Conservation (phyloP, 2,113 vertebrate genomes). For the Phalacrocorax brasilianus region DNA sequence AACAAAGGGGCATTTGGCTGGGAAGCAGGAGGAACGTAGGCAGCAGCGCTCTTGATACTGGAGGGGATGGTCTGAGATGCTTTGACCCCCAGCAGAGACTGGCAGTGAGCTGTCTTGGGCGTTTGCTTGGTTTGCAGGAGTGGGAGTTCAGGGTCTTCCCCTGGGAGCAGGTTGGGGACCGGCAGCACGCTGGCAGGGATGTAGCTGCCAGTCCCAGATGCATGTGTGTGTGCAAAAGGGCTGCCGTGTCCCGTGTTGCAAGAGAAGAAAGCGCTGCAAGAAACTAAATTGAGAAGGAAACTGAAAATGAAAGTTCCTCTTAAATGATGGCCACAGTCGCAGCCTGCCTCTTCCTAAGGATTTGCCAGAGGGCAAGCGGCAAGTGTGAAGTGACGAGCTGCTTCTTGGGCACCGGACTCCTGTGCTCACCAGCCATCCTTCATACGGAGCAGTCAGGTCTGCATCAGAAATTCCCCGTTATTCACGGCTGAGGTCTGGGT, state of each 20-base stretch:
- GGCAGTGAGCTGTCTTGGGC: neutral
- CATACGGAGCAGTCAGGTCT: rapidly evolving
- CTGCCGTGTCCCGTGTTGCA: rapidly evolving
- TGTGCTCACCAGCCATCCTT: neutral
- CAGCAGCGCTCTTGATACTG: neutral
- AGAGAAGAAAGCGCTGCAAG: neutral
- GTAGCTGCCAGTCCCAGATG: neutral
- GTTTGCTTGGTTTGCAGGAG: neutral
- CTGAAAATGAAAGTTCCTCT: conserved; percentile 14
- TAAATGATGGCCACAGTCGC: rapidly evolving
- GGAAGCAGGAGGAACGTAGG: neutral
- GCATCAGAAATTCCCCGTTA: neutral
- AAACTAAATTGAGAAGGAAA: neutral
- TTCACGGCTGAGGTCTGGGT: rapidly evolving
- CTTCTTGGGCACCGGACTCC: neutral
- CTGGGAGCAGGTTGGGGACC: neutral
- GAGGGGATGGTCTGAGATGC: neutral
- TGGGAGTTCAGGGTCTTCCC: neutral
- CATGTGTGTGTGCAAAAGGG: neutral
- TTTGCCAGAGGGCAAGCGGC: neutral
- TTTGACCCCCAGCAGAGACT: rapidly evolving
- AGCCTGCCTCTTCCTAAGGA: neutral
- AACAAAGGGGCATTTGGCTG: neutral
- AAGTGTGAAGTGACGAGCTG: neutral
- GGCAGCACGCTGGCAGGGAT: rapidly evolving